These are phyloP conservation scores for Herpetotheres cachinnans DNA, from an alignment of 2,113 vertebrate genomes.

Conservation along the genomic window DNA sequence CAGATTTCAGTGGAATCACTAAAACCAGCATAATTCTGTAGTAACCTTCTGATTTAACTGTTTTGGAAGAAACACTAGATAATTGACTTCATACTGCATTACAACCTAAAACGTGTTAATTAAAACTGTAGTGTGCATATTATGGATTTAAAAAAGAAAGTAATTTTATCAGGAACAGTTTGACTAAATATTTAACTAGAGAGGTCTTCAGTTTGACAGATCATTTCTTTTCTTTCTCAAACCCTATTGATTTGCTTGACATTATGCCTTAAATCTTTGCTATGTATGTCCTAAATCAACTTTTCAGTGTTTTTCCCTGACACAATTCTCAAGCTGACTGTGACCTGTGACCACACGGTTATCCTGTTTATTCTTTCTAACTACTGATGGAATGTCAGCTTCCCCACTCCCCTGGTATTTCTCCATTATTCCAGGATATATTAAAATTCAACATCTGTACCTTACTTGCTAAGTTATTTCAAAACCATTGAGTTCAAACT, in stretches of 20 bases:
- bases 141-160: neutral
- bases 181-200: neutral
- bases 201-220: neutral
- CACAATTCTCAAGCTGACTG: neutral
- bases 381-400: neutral
- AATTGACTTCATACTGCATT: neutral
- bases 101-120: neutral
- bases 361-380: conserved; percentile 8
- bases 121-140: neutral
- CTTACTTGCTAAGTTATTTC: neutral
- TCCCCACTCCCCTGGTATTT: neutral
- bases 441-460: neutral
- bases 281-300: neutral
- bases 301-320: neutral
- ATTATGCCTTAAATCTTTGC: neutral
- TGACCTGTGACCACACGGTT: neutral
- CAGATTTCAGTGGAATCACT: neutral
- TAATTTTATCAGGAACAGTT: neutral
- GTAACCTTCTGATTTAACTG: neutral
- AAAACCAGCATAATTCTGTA: neutral
- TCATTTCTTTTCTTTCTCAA: neutral
- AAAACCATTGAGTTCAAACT: neutral
- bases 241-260: neutral
- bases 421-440: neutral
- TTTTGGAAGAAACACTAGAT: neutral